Base-by-base conservation (phyloP, 2,888 invertebrate species). In the Cerceris rybyensis region DNA sequence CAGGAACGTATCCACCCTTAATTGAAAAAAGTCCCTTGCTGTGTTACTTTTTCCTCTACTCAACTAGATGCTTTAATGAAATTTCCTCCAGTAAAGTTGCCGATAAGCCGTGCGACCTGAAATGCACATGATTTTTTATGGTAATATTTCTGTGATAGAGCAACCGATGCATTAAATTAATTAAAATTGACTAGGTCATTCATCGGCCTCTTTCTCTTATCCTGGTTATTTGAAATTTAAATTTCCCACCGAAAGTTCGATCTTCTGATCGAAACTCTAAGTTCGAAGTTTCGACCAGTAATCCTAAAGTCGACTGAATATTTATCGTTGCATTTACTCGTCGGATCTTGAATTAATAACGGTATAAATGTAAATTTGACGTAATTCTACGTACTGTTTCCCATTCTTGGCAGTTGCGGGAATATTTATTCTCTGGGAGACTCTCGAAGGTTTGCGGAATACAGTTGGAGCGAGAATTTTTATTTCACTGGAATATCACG, bases 221-320 rank as follows among this genome's bases (percentile, higher is more conserved):
- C 13, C n/a, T 9, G 7, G n/a, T 60, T 13, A 60, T 60, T 42
- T 60, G 16, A 42, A 42, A 60, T 42, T 42, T 11, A 59, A 59
- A 42, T 41, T 13, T 8, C 41, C 6, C 13, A 7, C 43, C 17
- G 2, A 41, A 14, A 50, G n/a, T 50, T n/a, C 6, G 50, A 50
- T n/a, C 57, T 42, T 61, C 16, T n/a, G 7, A 43, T 17, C 6
- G 14, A 8, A 9, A 61, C 6, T n/a, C 42, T 42, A 46, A 16
- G 17, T 46, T 46, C 8, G 60, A 61, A 61, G n/a, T 46, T 61
- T 17, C 60, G 60, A 61, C 46, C 46, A 43, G 46, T 43, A 60
- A 60, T 17, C 57, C 17, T 11, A n/a, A 8, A 9, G 59, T 41
- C 43, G 43, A 9, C 14, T 9, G 46, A 11, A 61, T 28, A 28